Percentiles rank a stretch among this genome's conserved stretches.
Conservation (phyloP, 1,140 invertebrate genomes). For the Trachelipus rathkii region DNA sequence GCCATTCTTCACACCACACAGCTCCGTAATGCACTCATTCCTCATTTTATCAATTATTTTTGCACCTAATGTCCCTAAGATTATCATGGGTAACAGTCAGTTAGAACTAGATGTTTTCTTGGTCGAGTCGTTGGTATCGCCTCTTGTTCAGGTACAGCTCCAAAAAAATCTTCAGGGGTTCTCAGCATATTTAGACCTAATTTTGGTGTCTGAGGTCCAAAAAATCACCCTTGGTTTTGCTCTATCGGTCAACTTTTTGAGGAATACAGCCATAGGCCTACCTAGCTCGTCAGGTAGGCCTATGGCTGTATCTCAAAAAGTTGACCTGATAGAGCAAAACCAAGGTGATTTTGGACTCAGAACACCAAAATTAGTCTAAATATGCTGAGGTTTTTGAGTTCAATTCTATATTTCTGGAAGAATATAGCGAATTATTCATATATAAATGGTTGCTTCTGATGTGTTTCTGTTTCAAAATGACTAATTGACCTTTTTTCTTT, state of each 20-base stretch:
- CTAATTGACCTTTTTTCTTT: conserved; percentile 6
- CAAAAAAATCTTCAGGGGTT: not conserved
- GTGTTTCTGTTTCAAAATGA: conserved; percentile 19
- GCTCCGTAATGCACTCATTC: too few relatives aligned
- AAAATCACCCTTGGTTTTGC: conserved; percentile 28
- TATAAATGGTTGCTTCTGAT: conserved; percentile 23
- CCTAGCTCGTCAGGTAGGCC: too few relatives aligned
- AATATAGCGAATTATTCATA: conserved; percentile 7
- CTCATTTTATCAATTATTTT: too few relatives aligned
- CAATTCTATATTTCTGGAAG: not conserved
- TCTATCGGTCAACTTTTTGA: conserved; percentile 22
- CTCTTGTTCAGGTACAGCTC: too few relatives aligned
- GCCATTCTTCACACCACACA: too few relatives aligned
- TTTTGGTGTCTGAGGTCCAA: conserved; percentile 30
- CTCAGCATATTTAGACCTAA: not conserved
- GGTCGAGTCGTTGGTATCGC: too few relatives aligned
- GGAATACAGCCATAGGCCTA: too few relatives aligned
- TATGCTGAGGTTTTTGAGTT: conserved; percentile 16
- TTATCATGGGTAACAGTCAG: too few relatives aligned
- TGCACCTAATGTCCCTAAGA: too few relatives aligned
- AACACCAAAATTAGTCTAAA: not conserved
- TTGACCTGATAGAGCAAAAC: conserved; percentile 28
- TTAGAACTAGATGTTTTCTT: too few relatives aligned
- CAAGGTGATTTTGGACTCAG: conserved; percentile 29
- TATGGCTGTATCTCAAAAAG: not conserved